Percentiles rank a stretch among this genome's conserved stretches.
Evolutionary conservation across 2,888 invertebrate species (phyloP).

Genomic region (Pyrochroa serraticornis): DNA sequence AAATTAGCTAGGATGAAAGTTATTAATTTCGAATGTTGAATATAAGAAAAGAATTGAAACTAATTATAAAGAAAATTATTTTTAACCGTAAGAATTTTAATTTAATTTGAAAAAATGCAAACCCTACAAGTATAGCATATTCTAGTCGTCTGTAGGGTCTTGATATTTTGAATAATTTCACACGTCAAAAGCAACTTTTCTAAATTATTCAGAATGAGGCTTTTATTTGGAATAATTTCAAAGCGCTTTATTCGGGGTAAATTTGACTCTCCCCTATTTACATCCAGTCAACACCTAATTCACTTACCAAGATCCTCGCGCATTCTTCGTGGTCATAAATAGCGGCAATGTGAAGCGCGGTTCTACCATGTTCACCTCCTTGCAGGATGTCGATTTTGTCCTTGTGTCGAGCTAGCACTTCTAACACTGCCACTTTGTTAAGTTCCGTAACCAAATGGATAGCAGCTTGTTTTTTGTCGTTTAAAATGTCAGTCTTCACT

Average conservation of each 20-base stretch:
- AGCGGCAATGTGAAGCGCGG: slow-evolving; percentile 84
- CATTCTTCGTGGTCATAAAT: slow-evolving; percentile 84
- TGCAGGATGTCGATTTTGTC: slow-evolving; percentile 74
- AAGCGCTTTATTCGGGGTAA: background rate
- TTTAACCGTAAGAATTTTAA: no score
- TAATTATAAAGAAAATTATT: no score
- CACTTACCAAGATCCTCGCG: slow-evolving; percentile 77
- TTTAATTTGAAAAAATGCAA: no score
- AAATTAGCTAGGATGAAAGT: background rate
- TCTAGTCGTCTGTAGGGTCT: no score
- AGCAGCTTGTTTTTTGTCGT: slow-evolving; percentile 78
- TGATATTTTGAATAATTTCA: no score
- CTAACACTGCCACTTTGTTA: slow-evolving; percentile 73
- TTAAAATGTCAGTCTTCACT: slow-evolving; percentile 72
- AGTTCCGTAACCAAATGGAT: slow-evolving; percentile 81
- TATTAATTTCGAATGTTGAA: no score
- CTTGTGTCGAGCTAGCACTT: slow-evolving; percentile 72
- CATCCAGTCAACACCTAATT: background rate
- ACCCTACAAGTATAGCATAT: no score
- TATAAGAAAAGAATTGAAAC: no score
- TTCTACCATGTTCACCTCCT: slow-evolving; percentile 80
- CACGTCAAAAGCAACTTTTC: no score
- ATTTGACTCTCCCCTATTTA: background rate
- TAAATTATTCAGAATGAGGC: background rate
- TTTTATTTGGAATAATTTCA: no score